Base-by-base conservation (phyloP, 2,113 vertebrate species). In the Cyanoderma ruficeps region DNA sequence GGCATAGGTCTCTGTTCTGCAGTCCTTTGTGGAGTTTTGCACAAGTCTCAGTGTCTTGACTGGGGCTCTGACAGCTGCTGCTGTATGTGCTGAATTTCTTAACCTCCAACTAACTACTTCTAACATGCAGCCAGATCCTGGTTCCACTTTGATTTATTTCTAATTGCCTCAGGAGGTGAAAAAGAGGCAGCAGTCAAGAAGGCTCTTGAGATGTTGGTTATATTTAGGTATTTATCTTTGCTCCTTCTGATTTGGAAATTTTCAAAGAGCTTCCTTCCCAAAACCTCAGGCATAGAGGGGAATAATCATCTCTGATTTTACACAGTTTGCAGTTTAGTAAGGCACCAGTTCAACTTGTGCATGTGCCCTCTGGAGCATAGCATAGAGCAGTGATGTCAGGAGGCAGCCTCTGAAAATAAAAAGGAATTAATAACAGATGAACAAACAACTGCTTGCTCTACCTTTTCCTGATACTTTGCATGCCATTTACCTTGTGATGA, bases 391-490 rank as follows among this genome's bases (percentile, higher is more conserved):
- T 68, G 56, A 22, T 33, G 42, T 85, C 69, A 74, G 70, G 56
- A 85, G 76, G 56, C 50, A 64, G 49, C 42, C 61, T 83, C 81
- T 85, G 88, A 72, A 94, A 81, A 91, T 63, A 61, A 89, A 96
- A 94, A 93, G 44, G 24, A 44, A n/a, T 95, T 95, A 64, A 65
- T 81, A 83, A 82, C 71, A 69, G 91, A 87, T 60, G 76, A 90
- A 92, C 89, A 93, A 84, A 91, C 97, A 98, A 96, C 95, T 97
- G 88, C 97, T 98, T 97, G 97, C 94, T 95, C 93, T 96, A 69
- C 94, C 91, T 97, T 97, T 96, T 86, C 88, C 92, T 97, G 91
- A 89, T 86, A 91, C 33, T 84, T 84, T 97, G 97, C 97, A 98
- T 98, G 97, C 82, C 61, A 47, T 97, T 97, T 81, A 90, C 71